Conservation (phyloP, 2,888 invertebrate genomes). For the Eretmocerus hayati region DNA sequence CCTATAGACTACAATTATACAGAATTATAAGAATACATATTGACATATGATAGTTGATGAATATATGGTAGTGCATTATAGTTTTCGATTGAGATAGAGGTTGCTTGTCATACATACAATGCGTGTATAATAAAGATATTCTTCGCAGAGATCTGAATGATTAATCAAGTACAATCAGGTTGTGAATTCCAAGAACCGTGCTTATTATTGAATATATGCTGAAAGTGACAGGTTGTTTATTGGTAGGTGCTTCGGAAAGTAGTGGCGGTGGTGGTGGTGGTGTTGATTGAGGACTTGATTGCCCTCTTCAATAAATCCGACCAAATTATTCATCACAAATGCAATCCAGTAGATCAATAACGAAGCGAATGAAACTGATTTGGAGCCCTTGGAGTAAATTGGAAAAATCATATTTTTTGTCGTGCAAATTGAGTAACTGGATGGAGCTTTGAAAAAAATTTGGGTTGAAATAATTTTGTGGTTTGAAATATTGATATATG, state of each 20-base stretch:
- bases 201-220: constrained; percentile 42
- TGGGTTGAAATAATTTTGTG: too few species aligned
- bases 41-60: neutral
- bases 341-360: too few species aligned
- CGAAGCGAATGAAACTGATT: too few species aligned
- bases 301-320: neutral
- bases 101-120: constrained; percentile 21
- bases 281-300: constrained; percentile 18
- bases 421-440: too few species aligned
- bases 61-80: too few species aligned
- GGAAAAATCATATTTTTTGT: too few species aligned
- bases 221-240: constrained; percentile 40
- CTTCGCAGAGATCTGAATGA: neutral
- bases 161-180: neutral
- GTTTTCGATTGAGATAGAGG: too few species aligned
- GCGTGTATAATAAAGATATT: constrained; percentile 23
- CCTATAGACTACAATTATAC: constrained; percentile 18
- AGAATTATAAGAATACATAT: constrained; percentile 17
- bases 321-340: neutral
- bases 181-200: constrained; percentile 34
- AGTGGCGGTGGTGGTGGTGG: constrained; percentile 26
- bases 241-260: constrained; percentile 42
- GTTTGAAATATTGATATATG: too few species aligned
- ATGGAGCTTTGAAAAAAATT: too few species aligned
- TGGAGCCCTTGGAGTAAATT: too few species aligned